Conservation (phyloP, 2,113 vertebrate species). For the Rhodinocichla rosea region DNA sequence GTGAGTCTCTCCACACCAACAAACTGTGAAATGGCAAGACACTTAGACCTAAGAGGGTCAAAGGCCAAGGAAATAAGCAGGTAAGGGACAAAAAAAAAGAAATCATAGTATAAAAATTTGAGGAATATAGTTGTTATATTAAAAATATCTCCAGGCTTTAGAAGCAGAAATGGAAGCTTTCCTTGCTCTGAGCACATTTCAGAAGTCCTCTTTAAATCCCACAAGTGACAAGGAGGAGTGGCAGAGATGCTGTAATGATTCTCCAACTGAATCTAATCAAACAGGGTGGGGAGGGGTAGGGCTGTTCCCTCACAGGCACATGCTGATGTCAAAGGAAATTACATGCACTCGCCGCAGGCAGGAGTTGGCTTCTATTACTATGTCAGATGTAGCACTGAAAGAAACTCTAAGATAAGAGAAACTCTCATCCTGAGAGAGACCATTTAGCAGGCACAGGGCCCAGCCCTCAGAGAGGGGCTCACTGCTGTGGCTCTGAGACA, state of each 20-base stretch:
- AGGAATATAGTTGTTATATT: too few relatives aligned
- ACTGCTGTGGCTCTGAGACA: background rate
- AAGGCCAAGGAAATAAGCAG: background rate
- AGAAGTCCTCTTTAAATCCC: background rate
- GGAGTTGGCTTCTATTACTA: background rate
- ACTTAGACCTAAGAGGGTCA: background rate
- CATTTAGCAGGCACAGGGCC: background rate
- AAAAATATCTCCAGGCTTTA: too few relatives aligned
- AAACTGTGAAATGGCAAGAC: background rate
- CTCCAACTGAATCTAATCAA: background rate
- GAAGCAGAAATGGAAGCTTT: background rate
- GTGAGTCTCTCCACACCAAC: background rate
- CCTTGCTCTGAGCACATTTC: background rate
- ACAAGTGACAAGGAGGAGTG: background rate
- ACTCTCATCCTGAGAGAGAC: background rate
- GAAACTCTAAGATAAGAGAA: background rate
- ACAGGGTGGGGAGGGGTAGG: constrained; percentile 15
- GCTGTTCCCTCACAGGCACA: constrained; percentile 5
- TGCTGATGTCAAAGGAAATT: constrained; percentile 43
- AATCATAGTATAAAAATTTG: too few relatives aligned
- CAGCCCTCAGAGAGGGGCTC: background rate
- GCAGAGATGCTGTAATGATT: constrained; percentile 4
- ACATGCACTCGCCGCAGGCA: background rate
- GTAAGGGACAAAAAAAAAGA: too few relatives aligned
- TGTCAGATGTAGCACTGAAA: background rate